These are phyloP conservation scores for Sympetrum striolatum DNA, from an alignment of 2,888 invertebrate genomes.

Conservation along the genomic window DNA sequence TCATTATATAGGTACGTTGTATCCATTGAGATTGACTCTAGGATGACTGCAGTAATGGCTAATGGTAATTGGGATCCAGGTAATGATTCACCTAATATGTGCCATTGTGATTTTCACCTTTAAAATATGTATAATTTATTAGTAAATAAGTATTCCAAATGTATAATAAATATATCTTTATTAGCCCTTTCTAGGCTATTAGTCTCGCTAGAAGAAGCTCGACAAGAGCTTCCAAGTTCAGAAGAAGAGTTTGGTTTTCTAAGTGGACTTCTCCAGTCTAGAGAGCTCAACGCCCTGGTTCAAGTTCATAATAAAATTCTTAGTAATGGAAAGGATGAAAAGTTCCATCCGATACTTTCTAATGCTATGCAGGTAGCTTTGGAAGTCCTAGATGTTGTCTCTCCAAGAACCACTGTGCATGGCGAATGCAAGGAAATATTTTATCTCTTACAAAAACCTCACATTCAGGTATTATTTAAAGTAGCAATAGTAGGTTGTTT, in stretches of 20 bases:
- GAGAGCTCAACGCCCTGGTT: conserved; percentile 87
- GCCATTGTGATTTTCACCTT: background rate
- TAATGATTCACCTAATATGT: conserved; percentile 53
- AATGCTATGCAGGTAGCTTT: conserved; percentile 81
- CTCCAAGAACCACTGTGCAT: conserved; percentile 70
- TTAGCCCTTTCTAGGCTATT: conserved; percentile 81
- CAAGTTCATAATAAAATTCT: conserved; percentile 87
- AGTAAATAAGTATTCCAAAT: background rate
- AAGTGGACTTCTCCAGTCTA: conserved; percentile 82
- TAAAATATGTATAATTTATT: no score
- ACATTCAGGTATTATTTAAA: conserved; percentile 73
- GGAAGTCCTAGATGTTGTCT: conserved; percentile 81
- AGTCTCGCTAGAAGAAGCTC: conserved; percentile 82
- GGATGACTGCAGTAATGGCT: conserved; percentile 68
- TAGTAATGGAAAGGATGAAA: conserved; percentile 83
- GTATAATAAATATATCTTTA: conserved; percentile 44
- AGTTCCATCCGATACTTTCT: conserved; percentile 82
- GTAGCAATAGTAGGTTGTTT: no score
- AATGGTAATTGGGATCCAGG: conserved; percentile 69
- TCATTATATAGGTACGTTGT: background rate
- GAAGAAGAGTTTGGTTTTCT: conserved; percentile 89
- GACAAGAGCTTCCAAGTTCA: conserved; percentile 71
- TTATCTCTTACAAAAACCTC: conserved; percentile 81
- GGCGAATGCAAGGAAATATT: conserved; percentile 82
- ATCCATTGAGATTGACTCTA: conserved; percentile 49